Percentiles rank a stretch among this genome's conserved stretches.
These are phyloP conservation scores for Diogma glabrata DNA, from an alignment of 2,888 invertebrate species.

Conservation along the genomic window DNA sequence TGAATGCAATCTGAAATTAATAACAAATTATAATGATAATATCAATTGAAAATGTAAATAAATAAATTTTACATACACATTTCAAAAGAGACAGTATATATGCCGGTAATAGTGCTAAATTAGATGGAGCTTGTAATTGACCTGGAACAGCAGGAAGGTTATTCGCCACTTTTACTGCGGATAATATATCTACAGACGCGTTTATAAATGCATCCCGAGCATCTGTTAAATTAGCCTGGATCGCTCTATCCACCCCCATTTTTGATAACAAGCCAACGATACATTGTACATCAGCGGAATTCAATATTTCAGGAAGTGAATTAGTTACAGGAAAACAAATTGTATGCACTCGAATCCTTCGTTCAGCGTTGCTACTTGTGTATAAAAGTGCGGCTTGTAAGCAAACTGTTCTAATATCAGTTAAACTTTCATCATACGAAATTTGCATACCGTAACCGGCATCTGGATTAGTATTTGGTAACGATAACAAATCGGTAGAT, in stretches of 20 bases:
- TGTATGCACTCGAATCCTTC: slow-evolving; percentile 95
- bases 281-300: slow-evolving; percentile 86
- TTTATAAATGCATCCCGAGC: slow-evolving; percentile 95
- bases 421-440: slow-evolving; percentile 81
- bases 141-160: slow-evolving; percentile 47
- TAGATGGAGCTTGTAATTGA: slow-evolving; percentile 62
- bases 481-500: slow-evolving; percentile 87
- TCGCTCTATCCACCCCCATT: slow-evolving; percentile 94
- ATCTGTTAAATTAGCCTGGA: slow-evolving; percentile 75
- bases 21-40: slow-evolving; percentile 13
- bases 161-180: slow-evolving; percentile 55
- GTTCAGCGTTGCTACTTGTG: slow-evolving; percentile 89
- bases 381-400: slow-evolving; percentile 97
- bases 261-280: slow-evolving; percentile 86
- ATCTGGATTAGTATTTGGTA: slow-evolving; percentile 97
- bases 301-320: slow-evolving; percentile 73
- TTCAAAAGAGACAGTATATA: slow-evolving; percentile 84
- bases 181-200: slow-evolving; percentile 81
- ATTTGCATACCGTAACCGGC: slow-evolving; percentile 94
- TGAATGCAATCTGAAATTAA: slow-evolving; percentile 64
- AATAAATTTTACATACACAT: slow-evolving; percentile 48
- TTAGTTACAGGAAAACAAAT: slow-evolving; percentile 83
- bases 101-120: slow-evolving; percentile 73
- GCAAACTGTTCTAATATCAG: slow-evolving; percentile 79
- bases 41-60: no score